A percentile compares a stretch with the other conserved stretches of the same genome.
phyloP scores from a whole-genome alignment of 2,888 invertebrate genomes.

The Eupithecia exiguata region DNA sequence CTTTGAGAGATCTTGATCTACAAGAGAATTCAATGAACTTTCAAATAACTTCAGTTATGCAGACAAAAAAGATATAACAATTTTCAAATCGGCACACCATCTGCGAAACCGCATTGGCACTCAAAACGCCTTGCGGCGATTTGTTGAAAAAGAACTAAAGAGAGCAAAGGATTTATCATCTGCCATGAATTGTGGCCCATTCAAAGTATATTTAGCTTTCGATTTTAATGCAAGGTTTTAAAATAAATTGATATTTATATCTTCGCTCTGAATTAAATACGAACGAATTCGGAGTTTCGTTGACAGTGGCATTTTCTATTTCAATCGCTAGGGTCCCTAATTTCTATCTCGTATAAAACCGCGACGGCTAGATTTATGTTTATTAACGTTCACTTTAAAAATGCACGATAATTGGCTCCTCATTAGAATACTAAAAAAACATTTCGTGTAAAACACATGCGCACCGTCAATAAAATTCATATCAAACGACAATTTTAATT shows the following conservation, averaged over 20 bases:
- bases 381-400: constrained; percentile 13
- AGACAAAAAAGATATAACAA: constrained; percentile 29
- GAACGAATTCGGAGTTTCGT: background rate
- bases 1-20: constrained; percentile 12
- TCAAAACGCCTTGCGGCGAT: constrained; percentile 47
- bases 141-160: constrained; percentile 38
- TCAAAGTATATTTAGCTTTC: constrained; percentile 25
- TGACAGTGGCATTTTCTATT: background rate
- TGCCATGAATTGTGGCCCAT: constrained; percentile 44
- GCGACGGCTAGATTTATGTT: background rate
- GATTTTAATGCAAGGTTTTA: constrained; percentile 1
- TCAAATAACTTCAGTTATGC: background rate
- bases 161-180: constrained; percentile 40
- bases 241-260: background rate
- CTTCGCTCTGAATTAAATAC: background rate
- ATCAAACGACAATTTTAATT: constrained; percentile 44
- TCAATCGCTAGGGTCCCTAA: background rate
- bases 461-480: constrained; percentile 42
- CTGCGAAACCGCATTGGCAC: constrained; percentile 51
- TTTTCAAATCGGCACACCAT: constrained; percentile 47
- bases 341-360: background rate
- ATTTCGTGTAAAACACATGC: constrained; percentile 24
- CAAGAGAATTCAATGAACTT: constrained; percentile 2
- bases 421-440: constrained; percentile 25
- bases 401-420: constrained; percentile 22